A percentile compares a stretch with the other conserved stretches of the same genome.
Conservation (phyloP, 1,140 invertebrate genomes). For the Drosophila nikananu region DNA sequence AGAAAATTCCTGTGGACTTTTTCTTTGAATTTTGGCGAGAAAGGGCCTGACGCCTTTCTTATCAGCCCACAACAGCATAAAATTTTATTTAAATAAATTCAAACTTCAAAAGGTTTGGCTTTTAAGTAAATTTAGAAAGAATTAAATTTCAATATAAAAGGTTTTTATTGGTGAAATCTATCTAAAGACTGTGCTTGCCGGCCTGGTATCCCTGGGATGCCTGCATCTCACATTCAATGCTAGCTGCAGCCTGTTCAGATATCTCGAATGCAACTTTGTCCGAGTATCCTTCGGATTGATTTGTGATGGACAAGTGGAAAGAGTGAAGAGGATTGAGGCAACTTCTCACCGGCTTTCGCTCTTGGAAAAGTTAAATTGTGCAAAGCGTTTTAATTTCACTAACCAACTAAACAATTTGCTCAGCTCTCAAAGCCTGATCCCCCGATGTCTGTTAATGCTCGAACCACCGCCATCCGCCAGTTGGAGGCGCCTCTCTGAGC, state of each 20-base stretch:
- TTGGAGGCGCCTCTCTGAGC: conserved; percentile 13
- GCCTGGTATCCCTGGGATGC: neutral
- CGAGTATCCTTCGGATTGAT: neutral
- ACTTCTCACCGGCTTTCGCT: neutral
- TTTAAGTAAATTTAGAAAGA: neutral
- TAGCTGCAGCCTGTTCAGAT: neutral
- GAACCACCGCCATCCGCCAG: neutral
- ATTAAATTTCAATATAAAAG: neutral
- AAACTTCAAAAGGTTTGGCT: neutral
- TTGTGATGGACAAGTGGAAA: neutral
- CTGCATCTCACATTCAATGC: neutral
- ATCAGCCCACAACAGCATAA: neutral
- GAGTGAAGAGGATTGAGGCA: conserved; percentile 1
- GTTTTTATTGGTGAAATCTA: neutral
- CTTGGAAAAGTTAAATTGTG: conserved; percentile 33
- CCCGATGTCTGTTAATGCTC: conserved; percentile 36
- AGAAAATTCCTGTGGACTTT: neutral
- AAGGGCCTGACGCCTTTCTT: neutral
- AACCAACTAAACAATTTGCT: conserved; percentile 48
- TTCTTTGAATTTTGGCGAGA: neutral
- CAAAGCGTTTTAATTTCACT: conserved; percentile 48
- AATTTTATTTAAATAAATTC: neutral
- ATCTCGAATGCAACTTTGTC: neutral
- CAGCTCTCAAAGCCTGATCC: conserved; percentile 47
- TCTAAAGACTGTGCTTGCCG: neutral